Evolutionary conservation across 2,797 vertebrate genomes (phyloP), one percentile per base, ranked within the genome.

Genomic region (Paguma larvata): DNA sequence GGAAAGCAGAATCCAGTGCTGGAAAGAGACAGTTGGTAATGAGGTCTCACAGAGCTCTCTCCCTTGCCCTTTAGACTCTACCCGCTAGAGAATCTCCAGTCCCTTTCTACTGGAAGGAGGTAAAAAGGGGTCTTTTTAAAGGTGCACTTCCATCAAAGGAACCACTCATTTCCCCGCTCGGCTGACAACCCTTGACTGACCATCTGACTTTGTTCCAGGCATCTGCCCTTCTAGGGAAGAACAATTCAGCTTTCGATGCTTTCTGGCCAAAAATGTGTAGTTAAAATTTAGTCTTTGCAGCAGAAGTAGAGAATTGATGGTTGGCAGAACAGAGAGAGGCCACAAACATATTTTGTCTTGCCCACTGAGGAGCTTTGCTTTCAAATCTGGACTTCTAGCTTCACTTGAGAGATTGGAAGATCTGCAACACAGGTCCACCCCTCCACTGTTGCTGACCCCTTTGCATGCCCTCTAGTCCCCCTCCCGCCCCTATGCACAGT

Each of bases 111-210:
- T 19, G 18, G 48, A 18, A 65, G 63, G 77, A 7, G 10, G 11
- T 27, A 10, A 21, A 56, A 15, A 13, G 12, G 48, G 30, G 12
- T 38, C 19, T 25, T 63, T 9, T 4, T 23, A 5, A 75, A 48
- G 27, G 32, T 27, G 9, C 12, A 0, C 30, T 51, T 80, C 18
- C 5, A 10, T 16, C 44, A 44, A 25, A 84, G 11, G 44, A 62
- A 10, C 16, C 10, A 0, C 18, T 72, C 30, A 8, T 16, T 48
- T 70, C 34, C 32, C 19, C 32, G 8, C 38, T 38, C 0, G 5
- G 30, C 14, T 0, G 2, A 38, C 19, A 63, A 23, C 63, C 38
- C 7, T 13, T 34, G 72, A 32, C 2, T 15, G 70, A 6, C n/a
- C 3, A 25, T 34, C 32, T 44, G 23, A 23, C 8, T 73, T 53